These are phyloP conservation scores for Trichogramma dendrolimi DNA, from an alignment of 2,888 invertebrate genomes.

Conservation along the genomic window DNA sequence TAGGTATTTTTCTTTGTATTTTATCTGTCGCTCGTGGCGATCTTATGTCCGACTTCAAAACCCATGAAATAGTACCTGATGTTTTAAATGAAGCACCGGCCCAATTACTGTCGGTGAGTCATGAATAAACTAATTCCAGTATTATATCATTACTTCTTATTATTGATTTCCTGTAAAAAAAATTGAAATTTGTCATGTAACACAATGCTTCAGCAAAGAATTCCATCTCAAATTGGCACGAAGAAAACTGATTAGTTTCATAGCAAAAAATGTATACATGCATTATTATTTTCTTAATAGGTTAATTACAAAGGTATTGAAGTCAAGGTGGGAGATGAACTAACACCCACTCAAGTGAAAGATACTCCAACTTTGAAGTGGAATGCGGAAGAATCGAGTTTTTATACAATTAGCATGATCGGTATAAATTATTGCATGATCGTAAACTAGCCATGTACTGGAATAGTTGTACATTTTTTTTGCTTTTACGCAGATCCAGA, in stretches of 20 bases:
- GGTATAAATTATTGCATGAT: conserved; percentile 8
- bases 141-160: conserved; percentile 43
- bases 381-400: conserved; percentile 10
- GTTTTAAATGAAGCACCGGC: conserved; percentile 14
- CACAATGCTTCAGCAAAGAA: neutral
- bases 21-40: neutral
- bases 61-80: conserved; percentile 20
- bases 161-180: conserved; percentile 18
- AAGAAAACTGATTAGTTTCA: neutral
- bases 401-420: conserved; percentile 20
- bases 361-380: conserved; percentile 56
- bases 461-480: neutral
- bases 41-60: conserved; percentile 4
- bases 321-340: conserved; percentile 58
- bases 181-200: neutral
- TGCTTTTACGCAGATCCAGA: conserved; percentile 42
- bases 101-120: conserved; percentile 14
- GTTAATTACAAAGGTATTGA: conserved; percentile 13
- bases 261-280: neutral
- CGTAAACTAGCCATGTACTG: neutral
- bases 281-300: conserved; percentile 1
- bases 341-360: conserved; percentile 67
- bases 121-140: too few relatives aligned
- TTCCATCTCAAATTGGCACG: neutral
- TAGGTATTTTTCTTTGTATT: conserved; percentile 5